Conservation (phyloP, 1,140 invertebrate species). For the Mercenaria mercenaria region DNA sequence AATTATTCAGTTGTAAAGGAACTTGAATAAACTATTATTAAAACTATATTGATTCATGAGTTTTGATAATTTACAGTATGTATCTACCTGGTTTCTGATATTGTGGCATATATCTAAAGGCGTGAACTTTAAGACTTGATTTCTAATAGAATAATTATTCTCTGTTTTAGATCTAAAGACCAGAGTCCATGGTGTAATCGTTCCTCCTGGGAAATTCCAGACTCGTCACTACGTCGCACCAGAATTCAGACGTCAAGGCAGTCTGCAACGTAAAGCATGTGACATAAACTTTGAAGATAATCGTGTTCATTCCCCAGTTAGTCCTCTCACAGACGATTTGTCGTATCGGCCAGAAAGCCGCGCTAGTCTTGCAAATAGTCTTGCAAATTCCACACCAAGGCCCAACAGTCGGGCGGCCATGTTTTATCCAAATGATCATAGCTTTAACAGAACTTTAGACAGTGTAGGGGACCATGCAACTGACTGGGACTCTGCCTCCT, state of each 20-base stretch:
- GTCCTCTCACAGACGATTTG: constrained; percentile 9
- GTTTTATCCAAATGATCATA: constrained; percentile 48
- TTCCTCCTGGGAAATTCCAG: constrained; percentile 37
- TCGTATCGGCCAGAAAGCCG: constrained; percentile 44
- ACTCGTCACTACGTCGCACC: constrained; percentile 62
- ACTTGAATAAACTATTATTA: too few species aligned
- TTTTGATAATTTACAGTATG: too few species aligned
- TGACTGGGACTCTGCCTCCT: constrained; percentile 57
- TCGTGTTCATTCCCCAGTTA: constrained; percentile 38
- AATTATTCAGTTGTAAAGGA: too few species aligned
- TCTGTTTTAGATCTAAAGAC: constrained; percentile 47
- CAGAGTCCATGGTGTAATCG: not conserved
- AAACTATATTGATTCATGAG: too few species aligned
- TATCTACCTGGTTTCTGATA: too few species aligned
- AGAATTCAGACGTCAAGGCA: constrained; percentile 59
- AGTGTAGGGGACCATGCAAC: constrained; percentile 41
- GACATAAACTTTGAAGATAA: constrained; percentile 58
- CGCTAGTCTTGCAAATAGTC: constrained; percentile 52
- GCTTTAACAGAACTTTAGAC: constrained; percentile 42
- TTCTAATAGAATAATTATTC: too few species aligned
- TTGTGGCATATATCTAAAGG: too few species aligned
- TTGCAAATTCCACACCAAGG: constrained; percentile 52
- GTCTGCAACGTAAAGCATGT: constrained; percentile 59
- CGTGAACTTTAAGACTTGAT: too few species aligned
- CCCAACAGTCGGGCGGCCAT: constrained; percentile 35